Evolutionary conservation across 2,888 invertebrate species (phyloP), one percentile per base, ranked within the genome.

Genomic region (Drosophila incognita): DNA sequence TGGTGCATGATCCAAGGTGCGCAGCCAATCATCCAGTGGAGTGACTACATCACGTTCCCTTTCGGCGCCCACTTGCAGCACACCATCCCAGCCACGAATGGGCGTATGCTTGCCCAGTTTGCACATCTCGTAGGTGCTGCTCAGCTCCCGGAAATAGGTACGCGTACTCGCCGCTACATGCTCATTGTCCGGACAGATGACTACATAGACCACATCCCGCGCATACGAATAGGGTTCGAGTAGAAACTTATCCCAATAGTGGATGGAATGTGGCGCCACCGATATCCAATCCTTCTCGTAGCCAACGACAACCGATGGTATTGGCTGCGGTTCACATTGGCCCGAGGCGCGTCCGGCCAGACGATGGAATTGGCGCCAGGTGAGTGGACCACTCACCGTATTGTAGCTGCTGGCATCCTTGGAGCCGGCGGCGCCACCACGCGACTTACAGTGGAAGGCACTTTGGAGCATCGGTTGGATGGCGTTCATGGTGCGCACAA

Each of bases 361-460:
- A 70, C 98, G 95, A 94, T 99, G 99, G 94, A 99, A 99, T 93
- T 99, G 98, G 62, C 99, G 95, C 99, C 99, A 99, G 2, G 99
- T 99, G 18, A 99, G 95, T 36, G 99, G 99, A 1, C 99, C 99
- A 78, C 97, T 96, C 49, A 99, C 98, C 1, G 96, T 96, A 85
- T 97, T 86, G n/a, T 87, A 86, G 96, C 96, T 97, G 1, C 96
- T 97, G 62, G 98, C 97, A 93, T 99, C 99, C 97, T 99, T 99
- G 94, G 98, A 95, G 81, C 97, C 95, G 2, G 90, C 89, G 0
- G 87, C 83, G 4, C 91, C 85, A 52, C 96, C 96, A 53, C 96
- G 96, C 81, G 97, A 96, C 86, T 98, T 98, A 93, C 98, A 98
- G 93, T 99, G 98, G 82, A 99, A 98, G 69, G 99, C 98, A 92